A percentile compares a stretch with the other conserved stretches of the same genome.
Evolutionary conservation across 2,797 vertebrate genomes (phyloP).

Genomic region (Betta splendens): DNA sequence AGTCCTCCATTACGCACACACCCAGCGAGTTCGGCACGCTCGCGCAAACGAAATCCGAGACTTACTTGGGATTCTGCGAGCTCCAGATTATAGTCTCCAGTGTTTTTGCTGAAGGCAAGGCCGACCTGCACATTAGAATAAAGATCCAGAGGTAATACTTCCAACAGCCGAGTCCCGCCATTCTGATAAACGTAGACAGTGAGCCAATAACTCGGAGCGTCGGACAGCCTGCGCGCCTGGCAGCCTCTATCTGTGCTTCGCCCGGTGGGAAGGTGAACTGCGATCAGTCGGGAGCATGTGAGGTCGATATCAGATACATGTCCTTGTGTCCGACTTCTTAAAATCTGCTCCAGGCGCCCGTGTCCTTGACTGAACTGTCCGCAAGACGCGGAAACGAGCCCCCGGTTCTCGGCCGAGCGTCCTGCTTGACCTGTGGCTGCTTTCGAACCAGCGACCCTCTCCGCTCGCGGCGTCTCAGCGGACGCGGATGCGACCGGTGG

Average conservation of each 20-base stretch:
- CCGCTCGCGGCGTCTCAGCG: constrained; percentile 21
- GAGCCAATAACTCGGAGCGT: constrained; percentile 56
- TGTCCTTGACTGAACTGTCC: constrained; percentile 74
- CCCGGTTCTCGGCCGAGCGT: constrained; percentile 49
- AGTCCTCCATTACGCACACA: constrained; percentile 52
- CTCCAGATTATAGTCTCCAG: constrained; percentile 84
- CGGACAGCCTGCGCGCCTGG: constrained; percentile 64
- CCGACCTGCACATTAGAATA: constrained; percentile 79
- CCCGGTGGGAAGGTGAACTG: constrained; percentile 66
- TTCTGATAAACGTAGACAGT: constrained; percentile 62
- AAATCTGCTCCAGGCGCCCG: constrained; percentile 44
- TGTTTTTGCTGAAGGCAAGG: constrained; percentile 77
- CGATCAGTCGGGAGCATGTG: constrained; percentile 80
- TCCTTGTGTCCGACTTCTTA: constrained; percentile 67
- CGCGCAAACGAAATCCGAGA: constrained; percentile 52
- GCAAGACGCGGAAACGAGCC: constrained; percentile 21
- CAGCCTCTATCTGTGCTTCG: constrained; percentile 62
- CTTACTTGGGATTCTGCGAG: constrained; percentile 84
- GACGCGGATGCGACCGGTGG: constrained; percentile 11
- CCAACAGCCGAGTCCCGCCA: constrained; percentile 80
- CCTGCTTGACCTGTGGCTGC: constrained; percentile 74
- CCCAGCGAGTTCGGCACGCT: constrained; percentile 42
- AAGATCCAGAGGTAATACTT: constrained; percentile 85
- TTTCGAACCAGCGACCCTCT: constrained; percentile 23
- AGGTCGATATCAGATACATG: constrained; percentile 80